A percentile compares a stretch with the other conserved stretches of the same genome.
Conservation (phyloP, 1,140 invertebrate species). For the Camponotus pennsylvanicus region DNA sequence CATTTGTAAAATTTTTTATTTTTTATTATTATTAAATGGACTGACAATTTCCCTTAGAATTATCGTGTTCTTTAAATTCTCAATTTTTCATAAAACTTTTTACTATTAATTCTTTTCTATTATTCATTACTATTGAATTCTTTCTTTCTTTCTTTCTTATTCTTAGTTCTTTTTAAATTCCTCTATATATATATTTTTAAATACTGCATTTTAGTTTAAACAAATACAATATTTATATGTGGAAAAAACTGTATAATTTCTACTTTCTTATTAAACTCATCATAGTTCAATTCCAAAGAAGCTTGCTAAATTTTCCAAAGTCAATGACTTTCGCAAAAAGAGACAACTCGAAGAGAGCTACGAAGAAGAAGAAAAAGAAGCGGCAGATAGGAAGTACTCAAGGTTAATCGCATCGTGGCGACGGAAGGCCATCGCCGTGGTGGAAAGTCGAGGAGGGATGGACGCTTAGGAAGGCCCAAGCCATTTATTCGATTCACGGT, state of each 20-base stretch:
- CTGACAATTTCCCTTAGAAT: too few relatives aligned
- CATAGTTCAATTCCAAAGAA: not conserved
- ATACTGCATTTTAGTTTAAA: not conserved
- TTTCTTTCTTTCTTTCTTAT: not conserved
- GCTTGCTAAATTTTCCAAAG: slow-evolving; percentile 24
- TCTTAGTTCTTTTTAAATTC: not conserved
- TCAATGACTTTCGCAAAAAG: slow-evolving; percentile 38
- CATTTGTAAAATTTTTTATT: not conserved
- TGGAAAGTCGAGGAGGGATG: slow-evolving; percentile 70
- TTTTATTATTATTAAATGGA: not conserved
- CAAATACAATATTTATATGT: not conserved
- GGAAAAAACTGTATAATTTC: not conserved
- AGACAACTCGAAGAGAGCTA: slow-evolving; percentile 36
- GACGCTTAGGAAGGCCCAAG: slow-evolving; percentile 56
- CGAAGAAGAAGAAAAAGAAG: slow-evolving; percentile 30
- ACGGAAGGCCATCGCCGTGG: slow-evolving; percentile 74
- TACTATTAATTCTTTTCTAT: not conserved
- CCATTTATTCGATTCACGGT: slow-evolving; percentile 77
- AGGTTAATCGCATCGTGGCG: slow-evolving; percentile 75
- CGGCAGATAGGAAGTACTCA: slow-evolving; percentile 70
- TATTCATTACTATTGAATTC: too few relatives aligned
- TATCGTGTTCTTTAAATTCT: not conserved
- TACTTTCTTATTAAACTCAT: not conserved
- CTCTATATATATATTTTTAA: not conserved
- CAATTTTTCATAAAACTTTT: not conserved